Evolutionary conservation across 1,140 invertebrate species (phyloP).

Genomic region (Piezodorus guildinii): DNA sequence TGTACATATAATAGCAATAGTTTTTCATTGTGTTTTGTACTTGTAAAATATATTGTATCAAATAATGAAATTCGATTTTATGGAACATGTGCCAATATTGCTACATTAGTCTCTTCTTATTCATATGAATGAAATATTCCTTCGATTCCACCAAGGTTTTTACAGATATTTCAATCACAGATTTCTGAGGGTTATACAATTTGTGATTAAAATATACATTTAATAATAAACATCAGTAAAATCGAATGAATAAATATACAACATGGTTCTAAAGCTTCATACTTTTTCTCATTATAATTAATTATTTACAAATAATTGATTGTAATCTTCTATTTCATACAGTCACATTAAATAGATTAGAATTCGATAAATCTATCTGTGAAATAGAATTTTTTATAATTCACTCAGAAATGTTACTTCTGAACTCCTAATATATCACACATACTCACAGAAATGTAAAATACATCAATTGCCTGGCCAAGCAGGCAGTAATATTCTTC

Average conservation of each 20-base stretch:
- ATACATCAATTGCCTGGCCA: background rate
- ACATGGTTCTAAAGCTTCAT: too few relatives aligned
- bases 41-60: background rate
- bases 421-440: too few relatives aligned
- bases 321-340: background rate
- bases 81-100: background rate
- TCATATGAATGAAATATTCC: background rate
- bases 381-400: too few relatives aligned
- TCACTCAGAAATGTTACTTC: too few relatives aligned
- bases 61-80: background rate
- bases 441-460: background rate
- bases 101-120: constrained; percentile 2
- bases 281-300: background rate
- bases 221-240: constrained; percentile 7
- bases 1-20: background rate
- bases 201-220: constrained; percentile 13
- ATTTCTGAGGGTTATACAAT: background rate
- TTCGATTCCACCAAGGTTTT: constrained; percentile 18
- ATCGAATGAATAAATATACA: constrained; percentile 8
- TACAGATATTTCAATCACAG: constrained; percentile 9
- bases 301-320: constrained; percentile 6
- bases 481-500: constrained; percentile 3
- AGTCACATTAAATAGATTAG: too few relatives aligned
- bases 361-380: too few relatives aligned
- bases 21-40: background rate